Conservation (phyloP, 2,797 vertebrate genomes). For the Hyperoplus lanceolatus region DNA sequence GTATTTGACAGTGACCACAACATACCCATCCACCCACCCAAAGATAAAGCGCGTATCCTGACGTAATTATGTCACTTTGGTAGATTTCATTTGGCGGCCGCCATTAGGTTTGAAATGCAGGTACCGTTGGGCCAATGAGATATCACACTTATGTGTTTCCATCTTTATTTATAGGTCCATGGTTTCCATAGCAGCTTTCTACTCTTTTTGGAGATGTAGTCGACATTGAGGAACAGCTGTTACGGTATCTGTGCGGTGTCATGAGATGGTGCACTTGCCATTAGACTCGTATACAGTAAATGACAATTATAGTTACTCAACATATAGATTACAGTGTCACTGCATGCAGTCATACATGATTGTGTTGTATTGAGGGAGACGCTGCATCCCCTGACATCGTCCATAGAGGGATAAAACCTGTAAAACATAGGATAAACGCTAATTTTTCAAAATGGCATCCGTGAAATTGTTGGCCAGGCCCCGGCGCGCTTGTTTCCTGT, state of each 20-base stretch:
- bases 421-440: slow-evolving; percentile 17
- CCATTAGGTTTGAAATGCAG: slow-evolving; percentile 30
- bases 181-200: background rate
- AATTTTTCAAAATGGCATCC: slow-evolving; percentile 79
- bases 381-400: background rate
- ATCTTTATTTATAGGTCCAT: too few species aligned
- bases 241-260: background rate
- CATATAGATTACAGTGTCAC: background rate
- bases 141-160: background rate
- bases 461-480: slow-evolving; percentile 46
- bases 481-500: slow-evolving; percentile 35
- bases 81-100: slow-evolving; percentile 34
- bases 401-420: background rate
- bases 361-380: too few species aligned
- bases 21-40: background rate
- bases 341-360: background rate
- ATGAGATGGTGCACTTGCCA: background rate
- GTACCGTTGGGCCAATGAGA: slow-evolving; percentile 13
- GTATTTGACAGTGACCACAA: background rate
- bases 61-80: background rate
- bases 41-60: too few species aligned
- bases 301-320: background rate
- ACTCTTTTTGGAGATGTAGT: background rate
- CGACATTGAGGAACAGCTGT: background rate
- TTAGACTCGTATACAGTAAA: slow-evolving; percentile 7